Percentiles rank a stretch among this genome's conserved stretches.
phyloP scores from a whole-genome alignment of 2,888 invertebrate species.

The Aplocera efformata region DNA sequence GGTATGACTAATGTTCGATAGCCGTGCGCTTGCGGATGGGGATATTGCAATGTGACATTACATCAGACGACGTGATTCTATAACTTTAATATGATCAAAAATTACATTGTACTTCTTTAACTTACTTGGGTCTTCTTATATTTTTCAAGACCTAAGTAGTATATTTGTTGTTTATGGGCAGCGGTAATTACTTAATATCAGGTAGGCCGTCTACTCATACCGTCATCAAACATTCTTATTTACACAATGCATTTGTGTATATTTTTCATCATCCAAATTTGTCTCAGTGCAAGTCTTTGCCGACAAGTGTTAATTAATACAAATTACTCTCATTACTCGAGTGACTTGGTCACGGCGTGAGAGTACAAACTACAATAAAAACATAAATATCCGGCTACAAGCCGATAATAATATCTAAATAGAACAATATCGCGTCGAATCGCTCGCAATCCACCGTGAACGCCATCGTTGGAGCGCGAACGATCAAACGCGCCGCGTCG shows the following conservation, averaged over 20 bases:
- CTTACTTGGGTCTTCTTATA: too few species aligned
- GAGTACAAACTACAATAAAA: conserved; percentile 24
- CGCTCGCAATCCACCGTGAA: conserved; percentile 42
- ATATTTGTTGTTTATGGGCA: too few species aligned
- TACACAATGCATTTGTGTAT: too few species aligned
- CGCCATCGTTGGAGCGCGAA: conserved; percentile 35
- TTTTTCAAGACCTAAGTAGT: too few species aligned
- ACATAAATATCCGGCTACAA: conserved; percentile 21
- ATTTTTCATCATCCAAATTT: too few species aligned
- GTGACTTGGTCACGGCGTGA: conserved; percentile 2
- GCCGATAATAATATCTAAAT: conserved; percentile 33
- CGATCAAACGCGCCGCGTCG: conserved; percentile 46
- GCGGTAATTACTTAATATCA: too few species aligned
- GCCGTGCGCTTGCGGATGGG: conserved; percentile 22
- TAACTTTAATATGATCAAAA: too few species aligned
- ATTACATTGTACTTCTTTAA: too few species aligned
- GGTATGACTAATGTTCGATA: conserved; percentile 21
- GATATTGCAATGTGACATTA: not conserved
- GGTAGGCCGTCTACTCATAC: too few species aligned
- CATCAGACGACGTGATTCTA: not conserved
- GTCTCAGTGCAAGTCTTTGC: too few species aligned
- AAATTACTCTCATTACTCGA: not conserved
- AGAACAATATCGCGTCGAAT: conserved; percentile 40
- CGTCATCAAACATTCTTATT: too few species aligned
- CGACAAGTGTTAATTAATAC: too few species aligned